Percentiles rank a stretch among this genome's conserved stretches.
Conservation (phyloP, 2,797 vertebrate species). For the Brotula barbata region DNA sequence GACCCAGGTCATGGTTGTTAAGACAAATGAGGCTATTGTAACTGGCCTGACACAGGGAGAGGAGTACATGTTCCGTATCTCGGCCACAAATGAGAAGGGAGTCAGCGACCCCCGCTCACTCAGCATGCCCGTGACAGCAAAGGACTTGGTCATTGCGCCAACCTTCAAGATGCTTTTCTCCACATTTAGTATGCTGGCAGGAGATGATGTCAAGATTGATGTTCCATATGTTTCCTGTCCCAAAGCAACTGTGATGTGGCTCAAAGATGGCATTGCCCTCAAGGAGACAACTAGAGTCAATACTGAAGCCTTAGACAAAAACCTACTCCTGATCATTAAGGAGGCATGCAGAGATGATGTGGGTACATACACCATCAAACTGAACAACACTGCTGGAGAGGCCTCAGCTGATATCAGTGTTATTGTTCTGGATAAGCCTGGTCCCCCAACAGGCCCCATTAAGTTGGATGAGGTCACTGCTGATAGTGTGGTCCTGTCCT, state of each 20-base stretch:
- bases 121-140: slow-evolving; percentile 90
- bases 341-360: slow-evolving; percentile 95
- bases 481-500: slow-evolving; percentile 89
- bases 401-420: slow-evolving; percentile 86
- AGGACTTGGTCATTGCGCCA: slow-evolving; percentile 92
- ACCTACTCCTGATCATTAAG: slow-evolving; percentile 87
- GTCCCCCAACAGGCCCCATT: slow-evolving; percentile 94
- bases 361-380: slow-evolving; percentile 89
- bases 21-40: slow-evolving; percentile 88
- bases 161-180: slow-evolving; percentile 89
- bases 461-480: slow-evolving; percentile 96
- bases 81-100: slow-evolving; percentile 95
- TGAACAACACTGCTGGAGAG: slow-evolving; percentile 88
- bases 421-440: slow-evolving; percentile 95
- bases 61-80: slow-evolving; percentile 96
- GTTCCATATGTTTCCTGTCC: slow-evolving; percentile 92
- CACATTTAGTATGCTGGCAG: slow-evolving; percentile 92
- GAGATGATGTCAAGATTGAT: slow-evolving; percentile 95
- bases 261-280: slow-evolving; percentile 86
- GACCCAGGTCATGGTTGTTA: slow-evolving; percentile 91
- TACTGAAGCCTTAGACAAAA: slow-evolving; percentile 85
- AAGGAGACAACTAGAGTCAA: slow-evolving; percentile 98
- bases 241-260: slow-evolving; percentile 86
- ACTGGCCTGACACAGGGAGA: slow-evolving; percentile 92
- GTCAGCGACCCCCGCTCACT: slow-evolving; percentile 92